Percentiles rank a stretch among this genome's conserved stretches.
phyloP scores from a whole-genome alignment of 2,888 invertebrate species.

The Diploptera punctata region DNA sequence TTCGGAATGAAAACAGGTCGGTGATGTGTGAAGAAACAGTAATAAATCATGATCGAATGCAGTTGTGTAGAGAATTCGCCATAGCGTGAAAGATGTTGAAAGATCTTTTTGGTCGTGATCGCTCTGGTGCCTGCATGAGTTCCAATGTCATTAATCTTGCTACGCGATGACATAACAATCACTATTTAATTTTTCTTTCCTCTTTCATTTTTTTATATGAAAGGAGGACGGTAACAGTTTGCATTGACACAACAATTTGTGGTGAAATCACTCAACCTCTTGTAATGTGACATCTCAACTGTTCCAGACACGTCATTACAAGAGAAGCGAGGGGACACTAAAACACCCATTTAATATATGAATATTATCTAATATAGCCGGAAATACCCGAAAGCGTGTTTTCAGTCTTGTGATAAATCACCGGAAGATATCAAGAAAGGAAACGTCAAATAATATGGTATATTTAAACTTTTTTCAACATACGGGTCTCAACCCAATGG shows the following conservation, averaged over 20 bases:
- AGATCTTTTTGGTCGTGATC: conserved; percentile 19
- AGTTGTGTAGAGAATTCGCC: conserved; percentile 24
- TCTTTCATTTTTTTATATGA: neutral
- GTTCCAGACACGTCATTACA: too few species aligned
- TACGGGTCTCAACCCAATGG: too few species aligned
- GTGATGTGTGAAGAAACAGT: conserved; percentile 15
- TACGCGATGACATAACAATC: conserved; percentile 36
- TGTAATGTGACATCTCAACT: too few species aligned
- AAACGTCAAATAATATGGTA: too few species aligned
- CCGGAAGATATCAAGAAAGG: too few species aligned
- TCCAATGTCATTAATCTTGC: conserved; percentile 38
- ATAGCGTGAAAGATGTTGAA: conserved; percentile 28
- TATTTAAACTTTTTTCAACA: too few species aligned
- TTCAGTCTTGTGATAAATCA: too few species aligned
- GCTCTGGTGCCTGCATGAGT: conserved; percentile 3
- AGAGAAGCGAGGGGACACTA: too few species aligned
- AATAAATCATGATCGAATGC: conserved; percentile 29
- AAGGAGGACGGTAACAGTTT: conserved; percentile 34
- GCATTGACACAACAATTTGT: conserved; percentile 36
- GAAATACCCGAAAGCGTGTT: too few species aligned
- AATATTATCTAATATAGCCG: too few species aligned
- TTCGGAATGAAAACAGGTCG: too few species aligned
- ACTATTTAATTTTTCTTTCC: conserved; percentile 36
- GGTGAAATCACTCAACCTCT: conserved; percentile 19
- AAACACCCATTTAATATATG: too few species aligned